Percentiles rank a stretch among this genome's conserved stretches.
These are phyloP conservation scores for Aphelocoma californica DNA, from an alignment of 2,797 vertebrate genomes.

Conservation along the genomic window DNA sequence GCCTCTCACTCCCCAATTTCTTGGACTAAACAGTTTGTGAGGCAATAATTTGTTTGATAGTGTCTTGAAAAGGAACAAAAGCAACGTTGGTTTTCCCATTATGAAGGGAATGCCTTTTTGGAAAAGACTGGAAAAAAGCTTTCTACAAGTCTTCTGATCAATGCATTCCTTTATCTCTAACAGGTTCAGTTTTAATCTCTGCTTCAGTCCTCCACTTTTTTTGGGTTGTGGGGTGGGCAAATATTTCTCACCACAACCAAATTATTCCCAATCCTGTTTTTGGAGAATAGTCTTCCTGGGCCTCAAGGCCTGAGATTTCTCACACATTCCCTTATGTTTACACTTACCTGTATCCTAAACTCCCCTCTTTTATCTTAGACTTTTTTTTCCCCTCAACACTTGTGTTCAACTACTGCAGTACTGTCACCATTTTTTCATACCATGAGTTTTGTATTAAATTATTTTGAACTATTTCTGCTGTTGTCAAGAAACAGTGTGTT, in stretches of 20 bases:
- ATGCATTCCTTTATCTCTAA: background rate
- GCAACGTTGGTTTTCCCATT: background rate
- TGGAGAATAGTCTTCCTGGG: background rate
- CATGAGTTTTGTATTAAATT: background rate
- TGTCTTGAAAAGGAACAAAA: background rate
- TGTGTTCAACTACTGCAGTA: background rate
- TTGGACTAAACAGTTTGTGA: background rate
- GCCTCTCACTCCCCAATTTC: background rate
- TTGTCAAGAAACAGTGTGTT: background rate
- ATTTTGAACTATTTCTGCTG: background rate
- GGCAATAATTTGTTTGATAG: background rate
- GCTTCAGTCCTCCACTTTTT: background rate
- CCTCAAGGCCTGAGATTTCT: background rate
- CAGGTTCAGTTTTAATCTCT: background rate
- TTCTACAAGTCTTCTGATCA: background rate
- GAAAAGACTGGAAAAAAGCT: background rate
- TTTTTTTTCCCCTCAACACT: background rate
- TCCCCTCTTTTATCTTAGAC: background rate
- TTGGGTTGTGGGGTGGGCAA: background rate
- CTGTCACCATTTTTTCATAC: background rate
- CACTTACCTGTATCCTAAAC: background rate
- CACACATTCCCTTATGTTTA: background rate
- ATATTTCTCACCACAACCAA: background rate
- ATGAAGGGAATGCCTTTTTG: background rate
- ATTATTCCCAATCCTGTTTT: background rate